Percentiles rank a stretch among this genome's conserved stretches.
Conservation (phyloP, 2,797 vertebrate species). For the Morelia viridis region DNA sequence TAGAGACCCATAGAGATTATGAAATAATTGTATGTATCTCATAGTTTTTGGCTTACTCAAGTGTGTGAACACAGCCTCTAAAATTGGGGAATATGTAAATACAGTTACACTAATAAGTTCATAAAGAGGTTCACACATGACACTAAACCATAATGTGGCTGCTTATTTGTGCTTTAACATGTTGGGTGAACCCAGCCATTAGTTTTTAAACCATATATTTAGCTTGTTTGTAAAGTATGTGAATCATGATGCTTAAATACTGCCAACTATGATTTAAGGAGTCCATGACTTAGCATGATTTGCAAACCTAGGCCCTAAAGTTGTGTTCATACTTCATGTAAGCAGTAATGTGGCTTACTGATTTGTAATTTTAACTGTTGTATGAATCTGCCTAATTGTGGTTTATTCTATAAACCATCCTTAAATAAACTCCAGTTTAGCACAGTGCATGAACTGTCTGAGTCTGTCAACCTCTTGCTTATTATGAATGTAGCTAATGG, state of each 20-base stretch:
- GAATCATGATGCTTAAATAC: not conserved
- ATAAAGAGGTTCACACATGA: not conserved
- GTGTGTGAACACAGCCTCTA: not conserved
- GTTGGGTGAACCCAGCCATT: not conserved
- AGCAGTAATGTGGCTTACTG: not conserved
- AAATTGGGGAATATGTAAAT: not conserved
- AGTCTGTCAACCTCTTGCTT: not conserved
- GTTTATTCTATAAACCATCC: not conserved
- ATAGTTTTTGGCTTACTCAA: not conserved
- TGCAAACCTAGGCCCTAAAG: not conserved
- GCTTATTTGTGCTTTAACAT: not conserved
- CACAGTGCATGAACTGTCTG: not conserved
- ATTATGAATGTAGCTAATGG: not conserved
- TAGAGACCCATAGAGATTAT: not conserved
- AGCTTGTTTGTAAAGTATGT: not conserved
- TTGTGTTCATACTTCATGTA: not conserved
- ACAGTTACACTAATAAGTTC: not conserved
- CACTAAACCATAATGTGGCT: not conserved
- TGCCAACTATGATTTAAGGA: not conserved
- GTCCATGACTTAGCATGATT: not conserved
- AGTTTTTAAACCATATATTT: not conserved
- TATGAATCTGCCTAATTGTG: not conserved
- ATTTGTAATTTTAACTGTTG: not conserved
- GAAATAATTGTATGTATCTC: not conserved
- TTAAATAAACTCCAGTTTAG: not conserved